Conservation (phyloP, 2,797 vertebrate genomes). For the Paedocypris micromegethes region DNA sequence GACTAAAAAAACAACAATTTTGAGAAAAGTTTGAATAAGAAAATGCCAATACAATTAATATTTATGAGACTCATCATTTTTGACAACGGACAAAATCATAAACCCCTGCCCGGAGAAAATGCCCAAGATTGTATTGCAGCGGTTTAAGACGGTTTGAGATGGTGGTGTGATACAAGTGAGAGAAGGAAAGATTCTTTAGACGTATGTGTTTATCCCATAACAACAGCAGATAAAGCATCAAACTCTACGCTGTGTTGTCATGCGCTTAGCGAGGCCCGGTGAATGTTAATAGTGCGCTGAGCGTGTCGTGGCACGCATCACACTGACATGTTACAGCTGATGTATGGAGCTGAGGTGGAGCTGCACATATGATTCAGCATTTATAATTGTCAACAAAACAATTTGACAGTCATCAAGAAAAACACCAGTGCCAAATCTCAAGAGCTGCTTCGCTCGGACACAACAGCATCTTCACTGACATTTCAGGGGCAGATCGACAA, state of each 20-base stretch:
- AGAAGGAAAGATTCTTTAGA: not conserved
- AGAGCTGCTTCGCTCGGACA: not conserved
- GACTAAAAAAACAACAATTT: too few relatives aligned
- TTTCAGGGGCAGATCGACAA: too few relatives aligned
- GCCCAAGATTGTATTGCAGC: too few relatives aligned
- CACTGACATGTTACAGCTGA: slow-evolving; percentile 40
- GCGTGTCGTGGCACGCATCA: slow-evolving; percentile 41
- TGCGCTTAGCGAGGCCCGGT: slow-evolving; percentile 22
- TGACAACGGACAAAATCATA: too few relatives aligned
- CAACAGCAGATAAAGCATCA: slow-evolving; percentile 22
- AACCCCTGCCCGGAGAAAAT: too few relatives aligned
- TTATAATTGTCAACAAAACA: slow-evolving; percentile 29
- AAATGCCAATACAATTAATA: too few relatives aligned
- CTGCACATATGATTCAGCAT: slow-evolving; percentile 35
- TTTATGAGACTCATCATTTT: too few relatives aligned
- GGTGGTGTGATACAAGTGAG: too few relatives aligned
- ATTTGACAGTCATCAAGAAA: slow-evolving; percentile 8
- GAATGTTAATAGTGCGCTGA: slow-evolving; percentile 29
- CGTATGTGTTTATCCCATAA: slow-evolving; percentile 6
- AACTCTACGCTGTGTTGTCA: slow-evolving; percentile 18
- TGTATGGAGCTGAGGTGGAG: slow-evolving; percentile 31
- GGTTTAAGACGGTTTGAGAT: too few relatives aligned
- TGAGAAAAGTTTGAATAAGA: too few relatives aligned
- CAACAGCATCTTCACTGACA: too few relatives aligned
- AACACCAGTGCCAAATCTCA: slow-evolving; percentile 2